Evolutionary conservation across 2,113 vertebrate genomes (phyloP).

Genomic region (Smithornis capensis): DNA sequence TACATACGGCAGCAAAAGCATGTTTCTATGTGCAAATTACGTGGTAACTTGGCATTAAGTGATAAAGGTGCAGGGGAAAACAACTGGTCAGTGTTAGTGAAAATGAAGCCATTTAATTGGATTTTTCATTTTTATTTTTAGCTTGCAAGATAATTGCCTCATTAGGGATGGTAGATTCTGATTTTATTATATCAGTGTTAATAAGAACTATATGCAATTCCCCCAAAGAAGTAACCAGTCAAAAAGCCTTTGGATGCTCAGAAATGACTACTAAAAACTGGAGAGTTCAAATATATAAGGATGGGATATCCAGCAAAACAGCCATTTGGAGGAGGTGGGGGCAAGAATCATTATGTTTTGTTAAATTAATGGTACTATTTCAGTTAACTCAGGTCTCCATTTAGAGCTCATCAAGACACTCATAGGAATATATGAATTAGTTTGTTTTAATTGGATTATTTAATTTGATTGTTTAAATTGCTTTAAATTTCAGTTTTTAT

Average conservation of each 20-base stretch:
- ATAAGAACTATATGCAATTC: not conserved
- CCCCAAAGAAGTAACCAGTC: not conserved
- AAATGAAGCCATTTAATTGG: not conserved
- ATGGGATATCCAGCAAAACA: not conserved
- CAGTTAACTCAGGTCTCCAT: not conserved
- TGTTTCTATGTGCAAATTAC: not conserved
- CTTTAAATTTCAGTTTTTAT: not conserved
- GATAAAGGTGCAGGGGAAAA: not conserved
- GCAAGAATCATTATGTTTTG: not conserved
- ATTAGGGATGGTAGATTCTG: not conserved
- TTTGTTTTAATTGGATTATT: conserved; percentile 53
- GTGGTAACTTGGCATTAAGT: not conserved
- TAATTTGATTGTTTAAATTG: conserved; percentile 45
- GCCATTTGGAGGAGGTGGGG: not conserved
- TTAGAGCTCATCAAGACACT: not conserved
- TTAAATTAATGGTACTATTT: not conserved
- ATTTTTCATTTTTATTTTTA: conserved; percentile 25
- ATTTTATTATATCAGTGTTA: not conserved
- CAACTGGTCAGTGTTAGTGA: not conserved
- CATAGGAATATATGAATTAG: not conserved
- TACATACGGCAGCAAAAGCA: not conserved
- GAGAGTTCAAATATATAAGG: not conserved
- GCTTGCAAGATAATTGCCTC: conserved; percentile 23
- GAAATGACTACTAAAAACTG: not conserved
- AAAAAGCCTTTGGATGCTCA: not conserved